Evolutionary conservation across 2,797 vertebrate genomes (phyloP).

Genomic region (Myioborus miniatus): DNA sequence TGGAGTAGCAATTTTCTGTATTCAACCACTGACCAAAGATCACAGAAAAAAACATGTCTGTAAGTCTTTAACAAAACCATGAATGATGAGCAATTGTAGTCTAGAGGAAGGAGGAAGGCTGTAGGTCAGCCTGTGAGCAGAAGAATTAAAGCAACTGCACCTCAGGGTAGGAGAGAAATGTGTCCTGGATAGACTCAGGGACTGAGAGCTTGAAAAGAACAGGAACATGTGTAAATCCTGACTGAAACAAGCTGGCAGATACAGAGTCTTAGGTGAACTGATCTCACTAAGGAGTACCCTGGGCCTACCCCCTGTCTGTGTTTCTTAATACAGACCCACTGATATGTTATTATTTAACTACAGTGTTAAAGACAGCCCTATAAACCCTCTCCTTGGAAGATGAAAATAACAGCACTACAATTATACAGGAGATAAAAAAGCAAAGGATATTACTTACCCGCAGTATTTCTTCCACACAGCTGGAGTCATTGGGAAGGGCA

Average conservation of each 20-base stretch:
- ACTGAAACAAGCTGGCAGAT: neutral
- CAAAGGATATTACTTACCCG: conserved; percentile 83
- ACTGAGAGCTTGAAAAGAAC: neutral
- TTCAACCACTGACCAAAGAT: neutral
- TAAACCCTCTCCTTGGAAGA: neutral
- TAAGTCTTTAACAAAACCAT: neutral
- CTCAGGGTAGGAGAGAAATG: neutral
- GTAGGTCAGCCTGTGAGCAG: neutral
- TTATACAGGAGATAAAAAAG: conserved; percentile 59
- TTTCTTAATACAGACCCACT: neutral
- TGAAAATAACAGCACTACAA: conserved; percentile 6
- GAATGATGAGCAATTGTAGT: neutral
- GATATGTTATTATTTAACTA: neutral
- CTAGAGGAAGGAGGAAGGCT: neutral
- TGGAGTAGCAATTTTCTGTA: neutral
- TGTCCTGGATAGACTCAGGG: neutral
- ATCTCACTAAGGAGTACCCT: neutral
- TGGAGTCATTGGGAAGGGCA: conserved; percentile 91
- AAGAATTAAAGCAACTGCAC: neutral
- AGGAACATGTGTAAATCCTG: neutral
- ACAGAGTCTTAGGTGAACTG: neutral
- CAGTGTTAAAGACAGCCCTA: neutral
- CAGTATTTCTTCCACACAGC: conserved; percentile 96
- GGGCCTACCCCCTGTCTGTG: neutral
- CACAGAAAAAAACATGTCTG: neutral